Evolutionary conservation across 2,113 vertebrate species (phyloP), one percentile per base, ranked within the genome.

Genomic region (Poeciliopsis retropinna): DNA sequence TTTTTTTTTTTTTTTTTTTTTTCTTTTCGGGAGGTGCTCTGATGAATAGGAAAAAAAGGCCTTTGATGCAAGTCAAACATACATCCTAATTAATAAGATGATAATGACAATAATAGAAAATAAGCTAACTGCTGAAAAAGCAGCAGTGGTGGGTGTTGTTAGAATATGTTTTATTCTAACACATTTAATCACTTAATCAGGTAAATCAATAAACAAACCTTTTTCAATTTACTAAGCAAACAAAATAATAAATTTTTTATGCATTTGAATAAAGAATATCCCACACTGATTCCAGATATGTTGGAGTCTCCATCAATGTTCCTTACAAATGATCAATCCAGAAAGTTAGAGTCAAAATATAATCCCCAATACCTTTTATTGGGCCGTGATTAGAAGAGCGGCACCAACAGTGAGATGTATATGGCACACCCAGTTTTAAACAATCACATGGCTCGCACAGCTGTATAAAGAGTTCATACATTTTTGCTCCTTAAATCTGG

Each of bases 41-140:
- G 83, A 81, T 89, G 91, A 91, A 92, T 88, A 85, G 60, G 60
- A 87, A 87, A 75, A 87, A 75, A 87, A 78, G 61, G 64, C 60
- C 88, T 82, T 92, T 90, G 86, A 92, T 91, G 79, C 89, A 84
- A 85, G 75, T 82, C 71, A 80, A 78, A 91, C n/a, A 80, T 85
- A 77, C 9, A 67, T 90, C 17, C 22, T 25, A 7, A 10, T 82
- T 85, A 87, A 87, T 90, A 14, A 78, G 69, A 62, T 41, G 68
- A 78, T 39, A 77, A 69, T 60, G 39, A 76, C 83, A 81, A 88
- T 88, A 80, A 86, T 60, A 14, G 65, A 87, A 76, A 87, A 85
- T 83, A 32, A 70, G 54, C 72, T n/a, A 57, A n/a, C 19, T 73
- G 14, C 29, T 32, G 30, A 65, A 63, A 79, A 82, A 19, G 44